Evolutionary conservation across 2,888 invertebrate genomes (phyloP), one percentile per base, ranked within the genome.

Genomic region (Polydrusus pterygomalis): DNA sequence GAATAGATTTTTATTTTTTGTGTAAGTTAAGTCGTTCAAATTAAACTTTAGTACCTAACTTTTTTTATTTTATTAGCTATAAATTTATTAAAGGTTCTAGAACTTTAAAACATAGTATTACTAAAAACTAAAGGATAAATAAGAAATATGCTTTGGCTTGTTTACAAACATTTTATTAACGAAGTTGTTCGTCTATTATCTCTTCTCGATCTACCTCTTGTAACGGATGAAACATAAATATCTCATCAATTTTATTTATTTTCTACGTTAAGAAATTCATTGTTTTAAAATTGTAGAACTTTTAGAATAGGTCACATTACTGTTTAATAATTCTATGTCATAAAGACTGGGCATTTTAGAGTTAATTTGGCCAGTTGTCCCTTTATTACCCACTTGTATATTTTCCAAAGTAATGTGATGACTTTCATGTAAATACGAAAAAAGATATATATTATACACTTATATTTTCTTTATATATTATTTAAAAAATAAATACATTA

Each of bases 401-500:
- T 49, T 60, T 45, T 72, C 68, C 68, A 72, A 67, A 49, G 80
- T 79, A 79, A 80, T 81, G 81, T 81, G 81, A 79, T 78, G 49
- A 17, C 68, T 76, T 79, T 77, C 68, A 71, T 80, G 81, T 80
- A 82, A 72, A 82, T 80, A 81, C 77, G 77, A 79, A 77, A 80
- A n/a, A 74, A 82, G 71, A 78, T 78, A 80, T 68, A 47, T 17
- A 78, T 43, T 60, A 18, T 34, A 45, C 47, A 49, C 15, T 74
- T 80, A 79, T 81, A 81, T 81, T 82, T 82, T 25, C 25, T 25
- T 82, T 81, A 79, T 81, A 73, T 76, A 82, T 80, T 77, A 79
- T 74, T 80, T 80, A 40, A 38, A 60, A 17, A 60, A 17, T 38
- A 58, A 77, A 68, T 62, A 75, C 80, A 80, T 80, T 77, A 79